Percentiles rank a stretch among this genome's conserved stretches.
These are phyloP conservation scores for Lerema accius DNA, from an alignment of 1,140 invertebrate genomes.

Conservation along the genomic window DNA sequence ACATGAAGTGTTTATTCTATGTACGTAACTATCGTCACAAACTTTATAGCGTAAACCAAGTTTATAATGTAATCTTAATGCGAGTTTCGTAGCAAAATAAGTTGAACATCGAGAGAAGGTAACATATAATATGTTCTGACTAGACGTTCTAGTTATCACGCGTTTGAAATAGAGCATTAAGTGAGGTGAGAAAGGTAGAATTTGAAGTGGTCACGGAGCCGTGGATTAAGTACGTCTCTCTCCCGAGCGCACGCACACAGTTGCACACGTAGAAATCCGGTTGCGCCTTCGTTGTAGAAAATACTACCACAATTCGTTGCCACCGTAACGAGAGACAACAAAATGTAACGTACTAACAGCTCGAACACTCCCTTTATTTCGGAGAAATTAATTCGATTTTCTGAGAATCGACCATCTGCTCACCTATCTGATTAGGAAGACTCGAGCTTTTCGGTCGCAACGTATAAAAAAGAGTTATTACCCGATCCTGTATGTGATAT, in stretches of 20 bases:
- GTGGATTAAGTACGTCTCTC: slow-evolving; percentile 21
- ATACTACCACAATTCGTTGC: slow-evolving; percentile 51
- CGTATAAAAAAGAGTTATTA: slow-evolving; percentile 22
- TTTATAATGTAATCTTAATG: slow-evolving; percentile 10
- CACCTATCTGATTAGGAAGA: slow-evolving; percentile 61
- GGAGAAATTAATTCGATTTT: slow-evolving; percentile 71
- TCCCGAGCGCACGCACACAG: slow-evolving; percentile 18
- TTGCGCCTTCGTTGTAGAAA: slow-evolving; percentile 39
- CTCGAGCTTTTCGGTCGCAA: slow-evolving; percentile 35
- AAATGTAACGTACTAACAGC: slow-evolving; percentile 49
- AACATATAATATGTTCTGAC: slow-evolving; percentile 5
- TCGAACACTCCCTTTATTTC: slow-evolving; percentile 53
- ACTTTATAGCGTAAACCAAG: background rate
- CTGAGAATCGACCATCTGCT: slow-evolving; percentile 53
- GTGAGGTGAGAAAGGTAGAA: slow-evolving; percentile 1
- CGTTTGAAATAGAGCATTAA: slow-evolving; percentile 18
- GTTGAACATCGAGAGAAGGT: slow-evolving; percentile 6
- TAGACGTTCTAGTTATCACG: background rate
- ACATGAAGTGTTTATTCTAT: no score
- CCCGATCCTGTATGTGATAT: slow-evolving; percentile 6
- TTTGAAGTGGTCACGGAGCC: background rate
- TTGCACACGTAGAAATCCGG: slow-evolving; percentile 37
- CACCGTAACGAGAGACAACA: slow-evolving; percentile 50
- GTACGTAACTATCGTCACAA: background rate
- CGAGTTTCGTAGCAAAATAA: slow-evolving; percentile 1